phyloP scores from a whole-genome alignment of 2,113 vertebrate species.

The Strigops habroptila region DNA sequence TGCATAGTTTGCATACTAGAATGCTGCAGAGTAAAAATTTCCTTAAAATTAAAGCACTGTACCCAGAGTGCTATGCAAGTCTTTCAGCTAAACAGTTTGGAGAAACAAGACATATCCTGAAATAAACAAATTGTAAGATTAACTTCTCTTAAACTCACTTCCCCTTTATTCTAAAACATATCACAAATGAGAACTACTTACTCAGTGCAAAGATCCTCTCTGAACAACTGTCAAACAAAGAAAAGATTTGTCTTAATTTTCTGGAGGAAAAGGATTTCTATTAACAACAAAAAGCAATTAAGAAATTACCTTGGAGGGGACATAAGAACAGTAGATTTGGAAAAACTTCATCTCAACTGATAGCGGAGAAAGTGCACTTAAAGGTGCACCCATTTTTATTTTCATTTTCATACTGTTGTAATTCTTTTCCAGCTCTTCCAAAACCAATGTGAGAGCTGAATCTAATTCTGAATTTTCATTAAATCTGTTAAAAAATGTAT shows the following conservation, averaged over 20 bases:
- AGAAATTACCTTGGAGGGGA: slow-evolving; percentile 7
- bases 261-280: background rate
- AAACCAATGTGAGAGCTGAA: slow-evolving; percentile 11
- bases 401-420: slow-evolving; percentile 53
- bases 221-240: slow-evolving; percentile 48
- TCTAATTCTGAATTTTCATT: slow-evolving; percentile 7
- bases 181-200: slow-evolving; percentile 51
- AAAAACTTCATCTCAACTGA: slow-evolving; percentile 55
- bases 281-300: background rate
- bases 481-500: slow-evolving; percentile 4
- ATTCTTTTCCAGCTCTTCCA: slow-evolving; percentile 52
- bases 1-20: background rate
- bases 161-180: background rate
- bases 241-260: background rate
- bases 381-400: slow-evolving; percentile 35
- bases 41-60: background rate
- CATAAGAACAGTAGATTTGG: background rate
- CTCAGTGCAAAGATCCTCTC: background rate
- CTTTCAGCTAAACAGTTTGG: background rate
- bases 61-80: background rate
- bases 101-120: background rate
- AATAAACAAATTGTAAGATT: background rate
- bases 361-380: slow-evolving; percentile 63
- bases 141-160: background rate
- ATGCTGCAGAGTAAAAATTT: background rate